These are phyloP conservation scores for Synanthedon myopaeformis DNA, from an alignment of 2,888 invertebrate species.

Conservation along the genomic window DNA sequence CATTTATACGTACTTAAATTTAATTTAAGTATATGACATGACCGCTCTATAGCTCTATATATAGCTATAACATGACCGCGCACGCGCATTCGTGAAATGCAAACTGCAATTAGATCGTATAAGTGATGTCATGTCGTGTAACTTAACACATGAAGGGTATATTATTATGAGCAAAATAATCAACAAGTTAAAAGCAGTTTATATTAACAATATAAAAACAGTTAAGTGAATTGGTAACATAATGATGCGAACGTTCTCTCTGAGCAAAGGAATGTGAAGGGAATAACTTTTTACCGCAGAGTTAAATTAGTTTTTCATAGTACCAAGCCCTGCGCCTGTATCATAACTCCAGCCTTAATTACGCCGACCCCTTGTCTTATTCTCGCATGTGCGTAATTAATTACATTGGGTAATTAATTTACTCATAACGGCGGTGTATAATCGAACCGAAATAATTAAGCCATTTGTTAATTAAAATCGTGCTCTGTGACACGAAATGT, in stretches of 20 bases:
- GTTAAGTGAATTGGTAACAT: slow-evolving; percentile 21
- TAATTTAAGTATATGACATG: too few relatives aligned
- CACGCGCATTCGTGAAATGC: too few relatives aligned
- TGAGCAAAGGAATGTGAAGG: slow-evolving; percentile 7
- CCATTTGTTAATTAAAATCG: slow-evolving; percentile 37
- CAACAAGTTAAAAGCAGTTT: too few relatives aligned
- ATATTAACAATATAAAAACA: slow-evolving; percentile 1
- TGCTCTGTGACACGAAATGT: slow-evolving; percentile 1
- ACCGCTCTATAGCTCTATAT: too few relatives aligned
- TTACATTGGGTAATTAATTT: slow-evolving; percentile 50
- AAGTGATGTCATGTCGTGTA: too few relatives aligned
- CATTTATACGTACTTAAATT: too few relatives aligned
- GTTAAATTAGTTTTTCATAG: slow-evolving; percentile 50
- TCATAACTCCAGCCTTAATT: slow-evolving; percentile 34
- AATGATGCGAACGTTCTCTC: slow-evolving; percentile 16
- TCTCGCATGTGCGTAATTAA: slow-evolving; percentile 49
- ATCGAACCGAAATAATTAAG: slow-evolving; percentile 32
- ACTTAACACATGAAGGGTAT: too few relatives aligned
- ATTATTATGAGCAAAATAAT: too few relatives aligned
- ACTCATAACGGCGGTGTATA: slow-evolving; percentile 32
- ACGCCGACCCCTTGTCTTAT: slow-evolving; percentile 32
- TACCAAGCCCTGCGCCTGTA: slow-evolving; percentile 18
- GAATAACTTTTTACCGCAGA: slow-evolving; percentile 27
- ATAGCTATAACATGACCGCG: too few relatives aligned
- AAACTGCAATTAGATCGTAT: too few relatives aligned